phyloP scores from a whole-genome alignment of 2,888 invertebrate species.

The Muscina levida region DNA sequence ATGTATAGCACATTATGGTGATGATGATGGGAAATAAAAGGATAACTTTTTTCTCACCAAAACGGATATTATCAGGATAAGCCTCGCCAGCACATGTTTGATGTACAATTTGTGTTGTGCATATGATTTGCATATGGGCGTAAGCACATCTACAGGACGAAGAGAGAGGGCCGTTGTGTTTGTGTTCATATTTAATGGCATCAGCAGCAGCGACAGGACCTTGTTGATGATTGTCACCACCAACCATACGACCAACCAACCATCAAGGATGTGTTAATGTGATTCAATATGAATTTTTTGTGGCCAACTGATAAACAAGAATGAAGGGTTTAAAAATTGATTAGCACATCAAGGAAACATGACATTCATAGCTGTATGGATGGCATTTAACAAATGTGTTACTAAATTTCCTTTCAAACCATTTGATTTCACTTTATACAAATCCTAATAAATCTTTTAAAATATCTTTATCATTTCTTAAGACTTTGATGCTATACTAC shows the following conservation, averaged over 20 bases:
- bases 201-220: slow-evolving; percentile 28
- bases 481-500: background rate
- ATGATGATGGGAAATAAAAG: slow-evolving; percentile 38
- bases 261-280: slow-evolving; percentile 41
- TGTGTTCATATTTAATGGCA: slow-evolving; percentile 11
- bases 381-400: slow-evolving; percentile 10
- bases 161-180: background rate
- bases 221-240: background rate
- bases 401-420: slow-evolving; percentile 26
- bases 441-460: slow-evolving; percentile 36
- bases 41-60: slow-evolving; percentile 43
- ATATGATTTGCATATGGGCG: slow-evolving; percentile 48
- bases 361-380: slow-evolving; percentile 10
- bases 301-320: background rate
- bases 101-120: slow-evolving; percentile 37
- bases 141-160: background rate
- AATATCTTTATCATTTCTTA: slow-evolving; percentile 15
- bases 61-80: slow-evolving; percentile 71
- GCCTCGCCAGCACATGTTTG: slow-evolving; percentile 36
- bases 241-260: no score
- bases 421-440: slow-evolving; percentile 16
- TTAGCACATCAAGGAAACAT: slow-evolving; percentile 39
- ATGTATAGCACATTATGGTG: no score
- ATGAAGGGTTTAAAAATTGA: slow-evolving; percentile 1
- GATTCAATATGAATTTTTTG: slow-evolving; percentile 30